Conservation (phyloP, 1,140 invertebrate species). For the Episyrphus balteatus region DNA sequence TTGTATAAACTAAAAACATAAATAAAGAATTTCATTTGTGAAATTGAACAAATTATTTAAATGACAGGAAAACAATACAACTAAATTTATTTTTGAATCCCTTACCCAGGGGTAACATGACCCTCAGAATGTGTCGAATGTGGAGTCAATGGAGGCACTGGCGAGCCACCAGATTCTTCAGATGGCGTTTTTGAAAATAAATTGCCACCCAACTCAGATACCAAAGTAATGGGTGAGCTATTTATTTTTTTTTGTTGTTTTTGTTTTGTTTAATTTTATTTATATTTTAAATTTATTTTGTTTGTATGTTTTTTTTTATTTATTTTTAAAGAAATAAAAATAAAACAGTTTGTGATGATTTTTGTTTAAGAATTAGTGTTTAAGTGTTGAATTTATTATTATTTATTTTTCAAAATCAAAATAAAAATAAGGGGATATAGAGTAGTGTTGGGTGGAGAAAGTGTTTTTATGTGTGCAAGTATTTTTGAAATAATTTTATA, state of each 20-base stretch:
- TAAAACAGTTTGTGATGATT: not conserved
- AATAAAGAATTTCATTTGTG: too few relatives aligned
- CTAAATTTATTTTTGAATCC: not conserved
- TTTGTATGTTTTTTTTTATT: not conserved
- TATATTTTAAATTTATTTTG: not conserved
- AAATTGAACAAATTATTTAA: too few relatives aligned
- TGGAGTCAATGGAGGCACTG: conserved; percentile 38
- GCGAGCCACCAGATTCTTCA: conserved; percentile 58
- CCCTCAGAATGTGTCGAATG: conserved; percentile 37
- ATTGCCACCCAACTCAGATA: conserved; percentile 74
- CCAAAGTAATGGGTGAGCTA: conserved; percentile 80
- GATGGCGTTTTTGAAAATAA: conserved; percentile 79
- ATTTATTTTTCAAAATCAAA: not conserved
- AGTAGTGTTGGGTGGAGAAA: too few relatives aligned
- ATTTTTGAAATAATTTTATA: too few relatives aligned
- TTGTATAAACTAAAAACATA: too few relatives aligned
- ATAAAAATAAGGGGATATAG: too few relatives aligned
- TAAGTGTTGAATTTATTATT: too few relatives aligned
- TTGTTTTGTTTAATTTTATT: not conserved
- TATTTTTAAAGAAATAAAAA: conserved; percentile 8
- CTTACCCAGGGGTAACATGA: conserved; percentile 37
- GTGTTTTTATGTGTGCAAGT: too few relatives aligned
- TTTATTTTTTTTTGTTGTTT: not conserved
- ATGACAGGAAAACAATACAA: too few relatives aligned
- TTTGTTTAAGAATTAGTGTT: not conserved